Percentiles rank a stretch among this genome's conserved stretches.
phyloP scores from a whole-genome alignment of 2,113 vertebrate species.

The Cryptoleucopteryx plumbea region DNA sequence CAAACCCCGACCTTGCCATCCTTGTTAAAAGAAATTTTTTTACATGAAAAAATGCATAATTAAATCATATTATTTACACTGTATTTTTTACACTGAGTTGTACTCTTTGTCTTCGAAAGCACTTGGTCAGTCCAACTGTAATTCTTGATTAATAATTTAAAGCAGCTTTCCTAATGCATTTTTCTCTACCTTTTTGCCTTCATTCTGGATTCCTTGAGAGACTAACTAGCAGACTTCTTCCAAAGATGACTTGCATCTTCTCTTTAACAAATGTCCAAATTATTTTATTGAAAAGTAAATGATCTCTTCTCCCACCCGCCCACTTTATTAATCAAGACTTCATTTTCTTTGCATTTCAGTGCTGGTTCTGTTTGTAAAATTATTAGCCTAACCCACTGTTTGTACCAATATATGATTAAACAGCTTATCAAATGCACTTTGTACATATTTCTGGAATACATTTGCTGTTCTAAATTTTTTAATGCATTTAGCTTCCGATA shows the following conservation, averaged over 20 bases:
- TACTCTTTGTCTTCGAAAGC: neutral
- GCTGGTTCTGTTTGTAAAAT: neutral
- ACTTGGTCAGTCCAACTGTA: neutral
- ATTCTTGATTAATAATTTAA: neutral
- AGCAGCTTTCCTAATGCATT: neutral
- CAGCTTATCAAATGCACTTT: neutral
- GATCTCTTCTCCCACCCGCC: neutral
- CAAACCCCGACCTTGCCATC: neutral
- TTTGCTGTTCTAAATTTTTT: slow-evolving; percentile 10
- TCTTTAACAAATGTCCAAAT: neutral
- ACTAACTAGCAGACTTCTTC: neutral
- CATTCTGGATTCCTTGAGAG: neutral
- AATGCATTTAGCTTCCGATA: neutral
- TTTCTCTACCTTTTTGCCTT: neutral
- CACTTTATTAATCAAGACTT: neutral
- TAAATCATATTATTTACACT: neutral
- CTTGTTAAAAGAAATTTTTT: neutral
- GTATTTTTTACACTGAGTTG: neutral
- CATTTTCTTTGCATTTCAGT: neutral
- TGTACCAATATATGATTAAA: neutral
- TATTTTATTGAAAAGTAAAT: neutral
- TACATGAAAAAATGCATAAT: neutral
- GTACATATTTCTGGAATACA: neutral
- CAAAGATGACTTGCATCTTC: neutral
- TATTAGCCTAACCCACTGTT: neutral